Conservation (phyloP, 2,113 vertebrate species). For the Nyctibius bracteatus region DNA sequence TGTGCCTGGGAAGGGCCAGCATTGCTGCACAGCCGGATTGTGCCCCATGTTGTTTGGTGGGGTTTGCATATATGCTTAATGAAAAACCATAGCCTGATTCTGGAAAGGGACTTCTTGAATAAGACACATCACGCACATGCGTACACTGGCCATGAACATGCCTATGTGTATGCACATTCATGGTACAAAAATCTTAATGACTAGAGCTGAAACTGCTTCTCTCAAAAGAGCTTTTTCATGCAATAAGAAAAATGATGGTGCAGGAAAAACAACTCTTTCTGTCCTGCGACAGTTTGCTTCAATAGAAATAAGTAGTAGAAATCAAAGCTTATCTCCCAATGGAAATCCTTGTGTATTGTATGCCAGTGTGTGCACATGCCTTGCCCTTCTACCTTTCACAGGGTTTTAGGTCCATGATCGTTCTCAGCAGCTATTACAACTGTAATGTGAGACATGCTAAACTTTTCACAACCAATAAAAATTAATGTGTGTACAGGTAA, state of each 20-base stretch:
- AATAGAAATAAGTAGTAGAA: background rate
- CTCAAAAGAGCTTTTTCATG: background rate
- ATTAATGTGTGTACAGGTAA: background rate
- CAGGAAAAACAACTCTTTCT: background rate
- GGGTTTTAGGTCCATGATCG: background rate
- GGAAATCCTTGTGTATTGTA: background rate
- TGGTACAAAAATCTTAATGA: background rate
- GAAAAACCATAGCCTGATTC: background rate
- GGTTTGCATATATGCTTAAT: background rate
- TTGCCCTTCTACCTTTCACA: background rate
- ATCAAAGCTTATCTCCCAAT: background rate
- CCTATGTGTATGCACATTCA: background rate
- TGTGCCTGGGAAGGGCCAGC: accelerated
- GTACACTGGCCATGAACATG: background rate
- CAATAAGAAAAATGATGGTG: background rate
- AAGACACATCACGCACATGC: background rate
- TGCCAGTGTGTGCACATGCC: no score
- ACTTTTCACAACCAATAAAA: background rate
- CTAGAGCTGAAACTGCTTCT: background rate
- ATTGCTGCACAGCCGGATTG: background rate
- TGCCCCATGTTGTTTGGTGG: background rate
- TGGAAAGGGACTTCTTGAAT: background rate
- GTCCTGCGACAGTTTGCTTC: background rate
- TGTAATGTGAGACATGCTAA: background rate
- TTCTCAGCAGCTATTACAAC: background rate